A percentile compares a stretch with the other conserved stretches of the same genome.
Evolutionary conservation across 2,797 vertebrate genomes (phyloP).

Genomic region (Halcyon chelicuti): DNA sequence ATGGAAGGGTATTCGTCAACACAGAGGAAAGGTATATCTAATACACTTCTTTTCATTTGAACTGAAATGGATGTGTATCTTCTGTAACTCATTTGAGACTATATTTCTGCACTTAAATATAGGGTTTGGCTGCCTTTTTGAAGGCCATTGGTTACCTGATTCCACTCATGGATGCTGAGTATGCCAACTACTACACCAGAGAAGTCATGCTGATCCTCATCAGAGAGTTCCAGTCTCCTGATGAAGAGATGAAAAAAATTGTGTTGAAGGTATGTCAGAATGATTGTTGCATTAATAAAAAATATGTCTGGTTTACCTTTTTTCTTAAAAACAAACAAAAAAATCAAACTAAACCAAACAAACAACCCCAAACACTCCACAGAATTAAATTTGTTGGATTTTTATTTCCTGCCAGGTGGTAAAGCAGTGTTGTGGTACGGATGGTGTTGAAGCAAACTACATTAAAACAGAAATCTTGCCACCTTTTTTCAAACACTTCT

Average conservation of each 20-base stretch:
- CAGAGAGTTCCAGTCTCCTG: slow-evolving; percentile 98
- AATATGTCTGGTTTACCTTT: neutral
- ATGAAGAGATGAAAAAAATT: slow-evolving; percentile 99
- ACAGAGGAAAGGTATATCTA: slow-evolving; percentile 93
- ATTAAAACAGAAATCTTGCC: slow-evolving; percentile 99
- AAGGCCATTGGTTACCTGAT: slow-evolving; percentile 99
- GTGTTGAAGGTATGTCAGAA: slow-evolving; percentile 89
- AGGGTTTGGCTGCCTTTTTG: slow-evolving; percentile 98
- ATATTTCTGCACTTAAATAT: slow-evolving; percentile 19
- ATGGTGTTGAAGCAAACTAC: slow-evolving; percentile 99
- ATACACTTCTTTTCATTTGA: neutral
- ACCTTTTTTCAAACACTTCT: slow-evolving; percentile 99
- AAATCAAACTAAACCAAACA: neutral
- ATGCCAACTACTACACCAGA: slow-evolving; percentile 98
- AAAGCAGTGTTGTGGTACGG: slow-evolving; percentile 98
- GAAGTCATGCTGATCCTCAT: slow-evolving; percentile 99
- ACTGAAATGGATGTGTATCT: neutral
- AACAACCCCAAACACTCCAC: neutral
- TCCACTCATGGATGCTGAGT: slow-evolving; percentile 98
- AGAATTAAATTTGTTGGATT: neutral
- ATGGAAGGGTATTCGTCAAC: slow-evolving; percentile 98
- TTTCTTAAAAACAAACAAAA: neutral
- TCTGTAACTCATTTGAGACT: neutral
- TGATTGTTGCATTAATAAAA: neutral
- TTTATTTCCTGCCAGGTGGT: slow-evolving; percentile 86